Conservation (phyloP, 2,888 invertebrate genomes). For the Ophion obscuratus region DNA sequence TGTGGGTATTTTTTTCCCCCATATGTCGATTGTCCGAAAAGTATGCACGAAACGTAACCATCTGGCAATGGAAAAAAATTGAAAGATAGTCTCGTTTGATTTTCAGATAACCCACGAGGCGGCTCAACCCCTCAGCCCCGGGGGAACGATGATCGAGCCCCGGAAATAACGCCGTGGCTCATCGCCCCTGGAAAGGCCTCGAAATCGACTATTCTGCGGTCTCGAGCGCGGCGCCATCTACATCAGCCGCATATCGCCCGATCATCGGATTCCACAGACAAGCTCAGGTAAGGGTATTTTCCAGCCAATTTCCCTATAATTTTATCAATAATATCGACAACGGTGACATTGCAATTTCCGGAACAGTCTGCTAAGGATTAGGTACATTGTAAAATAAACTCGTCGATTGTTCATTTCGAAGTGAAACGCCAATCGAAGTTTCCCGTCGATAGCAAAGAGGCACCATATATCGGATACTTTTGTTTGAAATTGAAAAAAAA, state of each 20-base stretch:
- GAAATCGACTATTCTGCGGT: constrained; percentile 47
- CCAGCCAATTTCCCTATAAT: constrained; percentile 1
- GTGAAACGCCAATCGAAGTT: background rate
- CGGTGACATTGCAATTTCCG: background rate
- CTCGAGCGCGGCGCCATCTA: constrained; percentile 35
- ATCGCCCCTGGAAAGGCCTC: constrained; percentile 59
- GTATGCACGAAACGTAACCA: background rate
- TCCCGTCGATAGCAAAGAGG: too few species aligned
- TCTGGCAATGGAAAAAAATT: background rate
- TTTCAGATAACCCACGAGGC: constrained; percentile 71
- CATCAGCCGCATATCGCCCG: constrained; percentile 44
- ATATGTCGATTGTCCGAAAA: background rate
- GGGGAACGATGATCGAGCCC: constrained; percentile 71
- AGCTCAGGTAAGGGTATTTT: constrained; percentile 60
- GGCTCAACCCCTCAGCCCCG: constrained; percentile 64
- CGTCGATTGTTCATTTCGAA: background rate
- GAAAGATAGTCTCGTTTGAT: constrained; percentile 31
- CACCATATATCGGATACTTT: too few species aligned
- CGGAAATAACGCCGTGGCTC: constrained; percentile 71
- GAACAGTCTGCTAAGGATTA: background rate
- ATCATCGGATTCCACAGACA: constrained; percentile 21
- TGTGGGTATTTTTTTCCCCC: background rate
- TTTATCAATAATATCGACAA: background rate
- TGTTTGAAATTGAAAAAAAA: too few species aligned
- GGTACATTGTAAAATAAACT: background rate